These are phyloP conservation scores for Chloroceryle amazona DNA, from an alignment of 2,797 vertebrate species.

Conservation along the genomic window DNA sequence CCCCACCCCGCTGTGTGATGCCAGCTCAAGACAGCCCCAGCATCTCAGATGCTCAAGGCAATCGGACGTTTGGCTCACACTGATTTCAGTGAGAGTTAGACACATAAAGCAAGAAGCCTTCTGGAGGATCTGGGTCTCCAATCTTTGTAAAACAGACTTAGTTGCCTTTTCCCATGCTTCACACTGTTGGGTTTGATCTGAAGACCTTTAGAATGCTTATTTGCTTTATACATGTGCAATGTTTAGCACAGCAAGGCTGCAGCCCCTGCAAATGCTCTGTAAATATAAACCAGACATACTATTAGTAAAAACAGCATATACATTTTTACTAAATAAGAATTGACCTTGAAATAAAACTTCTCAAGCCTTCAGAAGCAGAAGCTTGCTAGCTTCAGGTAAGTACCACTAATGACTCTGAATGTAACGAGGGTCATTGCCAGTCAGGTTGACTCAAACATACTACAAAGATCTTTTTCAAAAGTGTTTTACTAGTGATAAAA, in stretches of 20 bases:
- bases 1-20: fast-evolving
- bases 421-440: not conserved
- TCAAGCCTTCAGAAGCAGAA: not conserved
- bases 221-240: not conserved
- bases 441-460: not conserved
- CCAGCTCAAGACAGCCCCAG: fast-evolving
- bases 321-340: not conserved
- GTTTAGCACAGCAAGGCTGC: not conserved
- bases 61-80: not conserved
- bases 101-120: not conserved
- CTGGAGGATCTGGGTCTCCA: not conserved
- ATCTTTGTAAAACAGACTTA: not conserved
- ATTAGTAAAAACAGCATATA: not conserved
- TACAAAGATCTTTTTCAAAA: not conserved
- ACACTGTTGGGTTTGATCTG: not conserved
- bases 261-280: not conserved
- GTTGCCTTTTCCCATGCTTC: not conserved
- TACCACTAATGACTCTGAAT: not conserved
- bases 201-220: not conserved
- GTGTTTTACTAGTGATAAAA: not conserved
- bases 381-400: not conserved
- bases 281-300: not conserved
- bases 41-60: not conserved
- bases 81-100: not conserved
- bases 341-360: not conserved